Conservation (phyloP, 2,797 vertebrate genomes). For the Gadopsis bispinosus region DNA sequence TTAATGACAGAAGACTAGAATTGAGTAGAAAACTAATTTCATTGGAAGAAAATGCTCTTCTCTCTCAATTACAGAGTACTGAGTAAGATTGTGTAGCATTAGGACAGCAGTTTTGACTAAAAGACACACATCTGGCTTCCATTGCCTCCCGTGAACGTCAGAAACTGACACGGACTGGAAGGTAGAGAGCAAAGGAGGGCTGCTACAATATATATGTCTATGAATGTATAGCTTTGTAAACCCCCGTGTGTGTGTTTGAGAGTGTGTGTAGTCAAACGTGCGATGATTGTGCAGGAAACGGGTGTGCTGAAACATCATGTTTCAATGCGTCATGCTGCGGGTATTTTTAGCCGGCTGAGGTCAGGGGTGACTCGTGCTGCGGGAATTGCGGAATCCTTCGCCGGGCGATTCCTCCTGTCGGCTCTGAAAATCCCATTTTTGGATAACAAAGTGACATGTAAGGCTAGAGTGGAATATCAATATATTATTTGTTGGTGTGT, state of each 20-base stretch:
- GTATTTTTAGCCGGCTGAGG: constrained; percentile 87
- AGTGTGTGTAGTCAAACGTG: constrained; percentile 30
- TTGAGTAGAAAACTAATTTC: constrained; percentile 14
- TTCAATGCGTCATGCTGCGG: constrained; percentile 73
- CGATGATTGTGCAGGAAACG: constrained; percentile 61
- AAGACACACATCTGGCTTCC: constrained; percentile 26
- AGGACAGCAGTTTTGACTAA: constrained; percentile 4
- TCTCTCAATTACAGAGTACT: constrained; percentile 3
- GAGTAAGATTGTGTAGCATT: neutral
- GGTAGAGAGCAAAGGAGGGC: neutral
- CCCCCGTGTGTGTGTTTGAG: constrained; percentile 3
- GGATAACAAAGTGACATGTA: constrained; percentile 38
- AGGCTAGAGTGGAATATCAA: constrained; percentile 7
- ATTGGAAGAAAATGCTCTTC: constrained; percentile 28
- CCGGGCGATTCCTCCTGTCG: constrained; percentile 61
- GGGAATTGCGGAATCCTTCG: constrained; percentile 78
- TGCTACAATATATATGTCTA: neutral
- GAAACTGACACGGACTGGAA: neutral
- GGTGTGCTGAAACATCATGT: constrained; percentile 46
- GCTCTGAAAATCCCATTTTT: constrained; percentile 60
- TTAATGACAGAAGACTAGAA: constrained; percentile 40
- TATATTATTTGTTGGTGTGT: neutral
- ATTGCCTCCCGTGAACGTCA: constrained; percentile 17
- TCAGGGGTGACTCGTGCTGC: constrained; percentile 77
- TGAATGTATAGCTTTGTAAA: neutral